These are phyloP conservation scores for Lycopodina hypogea DNA, from an alignment of 37 sponge, comb jelly and placozoan genomes.

Conservation along the genomic window DNA sequence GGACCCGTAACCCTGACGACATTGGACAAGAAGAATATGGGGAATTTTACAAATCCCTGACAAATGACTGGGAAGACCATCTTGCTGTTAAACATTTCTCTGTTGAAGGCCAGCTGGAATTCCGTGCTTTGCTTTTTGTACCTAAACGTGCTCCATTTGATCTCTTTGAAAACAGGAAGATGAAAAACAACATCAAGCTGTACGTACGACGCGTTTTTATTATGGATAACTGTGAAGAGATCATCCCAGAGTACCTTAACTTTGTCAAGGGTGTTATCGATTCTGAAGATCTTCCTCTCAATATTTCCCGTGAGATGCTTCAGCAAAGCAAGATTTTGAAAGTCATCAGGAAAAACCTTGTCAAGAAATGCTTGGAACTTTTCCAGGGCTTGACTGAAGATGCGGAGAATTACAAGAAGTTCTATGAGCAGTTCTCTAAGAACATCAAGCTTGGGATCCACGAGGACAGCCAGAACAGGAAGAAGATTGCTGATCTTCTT, in stretches of 20 bases:
- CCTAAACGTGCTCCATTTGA: conserved; percentile 98
- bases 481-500: conserved; percentile 95
- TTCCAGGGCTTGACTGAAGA: conserved; percentile 88
- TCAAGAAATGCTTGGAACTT: conserved; percentile 98
- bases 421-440: conserved; percentile 97
- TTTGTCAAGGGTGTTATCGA: conserved; percentile 98
- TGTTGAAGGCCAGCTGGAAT: conserved; percentile 98
- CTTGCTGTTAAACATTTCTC: conserved; percentile 99
- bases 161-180: conserved; percentile 97
- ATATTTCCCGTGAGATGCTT: conserved; percentile 97
- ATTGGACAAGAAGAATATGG: conserved; percentile 97
- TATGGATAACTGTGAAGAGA: conserved; percentile 99
- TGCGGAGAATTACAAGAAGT: conserved; percentile 95
- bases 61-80: conserved; percentile 99
- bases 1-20: conserved; percentile 98
- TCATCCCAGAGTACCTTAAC: conserved; percentile 99
- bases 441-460: conserved; percentile 98
- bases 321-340: conserved; percentile 99
- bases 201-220: conserved; percentile 99
- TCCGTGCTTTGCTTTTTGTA: conserved; percentile 92
- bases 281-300: conserved; percentile 96
- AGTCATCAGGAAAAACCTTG: conserved; percentile 97
- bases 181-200: conserved; percentile 99
- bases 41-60: conserved; percentile 98
- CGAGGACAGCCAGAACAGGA: conserved; percentile 96